A percentile compares a stretch with the other conserved stretches of the same genome.
Evolutionary conservation across 2,797 vertebrate genomes (phyloP).

Genomic region (Ceyx erithaca): DNA sequence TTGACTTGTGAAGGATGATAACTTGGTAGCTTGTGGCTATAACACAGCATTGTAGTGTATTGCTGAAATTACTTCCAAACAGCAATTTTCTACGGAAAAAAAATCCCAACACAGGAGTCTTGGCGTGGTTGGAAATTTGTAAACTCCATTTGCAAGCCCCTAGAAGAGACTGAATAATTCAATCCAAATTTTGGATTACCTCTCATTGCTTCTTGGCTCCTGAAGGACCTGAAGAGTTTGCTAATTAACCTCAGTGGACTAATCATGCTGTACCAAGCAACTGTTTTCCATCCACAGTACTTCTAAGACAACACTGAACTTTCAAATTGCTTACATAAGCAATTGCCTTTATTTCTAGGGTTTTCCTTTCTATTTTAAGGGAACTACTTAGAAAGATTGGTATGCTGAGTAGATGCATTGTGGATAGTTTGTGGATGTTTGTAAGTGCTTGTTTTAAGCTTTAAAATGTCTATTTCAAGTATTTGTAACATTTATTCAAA

Average conservation of each 20-base stretch:
- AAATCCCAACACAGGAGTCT: neutral
- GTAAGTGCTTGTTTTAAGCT: neutral
- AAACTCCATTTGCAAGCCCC: constrained; percentile 13
- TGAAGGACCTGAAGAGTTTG: neutral
- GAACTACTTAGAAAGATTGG: neutral
- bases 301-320: constrained; percentile 29
- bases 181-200: constrained; percentile 38
- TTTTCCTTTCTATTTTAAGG: neutral
- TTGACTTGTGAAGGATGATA: neutral
- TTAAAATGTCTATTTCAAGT: neutral
- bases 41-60: neutral
- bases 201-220: constrained; percentile 29
- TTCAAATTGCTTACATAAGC: constrained; percentile 25
- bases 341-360: constrained; percentile 11
- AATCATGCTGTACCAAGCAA: constrained; percentile 8
- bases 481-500: neutral
- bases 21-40: neutral
- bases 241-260: constrained; percentile 41
- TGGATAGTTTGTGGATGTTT: neutral
- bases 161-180: constrained; percentile 30
- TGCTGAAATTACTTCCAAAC: neutral
- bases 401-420: neutral
- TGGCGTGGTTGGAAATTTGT: neutral
- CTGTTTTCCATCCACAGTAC: constrained; percentile 24
- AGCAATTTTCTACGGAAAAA: neutral